Evolutionary conservation across 2,888 invertebrate species (phyloP), one percentile per base, ranked within the genome.

Genomic region (Patella caerulea): DNA sequence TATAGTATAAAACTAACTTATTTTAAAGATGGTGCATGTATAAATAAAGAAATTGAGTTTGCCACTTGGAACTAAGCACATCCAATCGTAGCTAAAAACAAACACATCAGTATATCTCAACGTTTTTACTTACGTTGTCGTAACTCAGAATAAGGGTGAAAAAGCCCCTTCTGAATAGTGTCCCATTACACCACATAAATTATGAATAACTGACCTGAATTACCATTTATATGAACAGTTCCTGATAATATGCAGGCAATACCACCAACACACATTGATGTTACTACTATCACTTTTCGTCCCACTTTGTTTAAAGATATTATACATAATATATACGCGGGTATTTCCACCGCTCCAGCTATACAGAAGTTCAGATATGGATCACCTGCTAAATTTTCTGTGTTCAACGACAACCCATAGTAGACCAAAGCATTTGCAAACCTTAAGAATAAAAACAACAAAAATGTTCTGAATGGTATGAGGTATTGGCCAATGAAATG

Each of bases 191-290:
- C 34, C 34, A 34, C 3, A 34, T 34, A 34, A 34, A 34, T 34
- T 34, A 0, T 9, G 45, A 45, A 45, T 45, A 45, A 45, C 7
- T 45, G 0, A 72, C 65, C 45, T 74, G 70, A 19, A n/a, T 65
- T 74, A 15, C 56, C 17, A n/a, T 55, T 74, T 15, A 70, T 72
- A 14, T 80, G 80, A 19, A 83, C 34, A 24, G 71, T 52, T 2
- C 80, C 81, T 2, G 80, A 77, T 19, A 80, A 4, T 72, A 97
- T 94, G 73, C 86, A 87, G 0, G 86, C 83, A 14, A 85, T 54
- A 3, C 87, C 88, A 3, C 86, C 87, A 0, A 86, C 53, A 7
- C 82, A 75, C 85, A 86, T 85, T 70, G 85, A 82, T 3, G 77
- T 71, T 34, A 83, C 79, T 29, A 85, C 78, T 3, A 85, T 82